phyloP scores from a whole-genome alignment of 35 echinoderm and acorn worm genomes.

The Ophiothrix spiculata region DNA sequence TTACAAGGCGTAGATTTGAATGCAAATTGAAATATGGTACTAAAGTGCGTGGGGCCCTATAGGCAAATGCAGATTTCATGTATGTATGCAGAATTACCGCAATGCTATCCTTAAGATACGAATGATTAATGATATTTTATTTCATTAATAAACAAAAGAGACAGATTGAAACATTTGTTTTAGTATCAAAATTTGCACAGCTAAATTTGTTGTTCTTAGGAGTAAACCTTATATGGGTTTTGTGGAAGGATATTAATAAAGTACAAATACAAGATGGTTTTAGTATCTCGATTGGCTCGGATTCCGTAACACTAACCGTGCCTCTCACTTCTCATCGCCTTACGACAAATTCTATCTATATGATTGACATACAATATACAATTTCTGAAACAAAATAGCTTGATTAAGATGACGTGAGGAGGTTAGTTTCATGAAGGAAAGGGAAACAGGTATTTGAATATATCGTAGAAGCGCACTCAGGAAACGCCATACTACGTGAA shows the following conservation, averaged over 20 bases:
- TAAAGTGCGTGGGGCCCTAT: background rate
- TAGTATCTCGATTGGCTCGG: background rate
- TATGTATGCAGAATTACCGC: background rate
- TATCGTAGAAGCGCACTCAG: background rate
- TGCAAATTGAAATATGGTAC: background rate
- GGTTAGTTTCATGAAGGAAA: background rate
- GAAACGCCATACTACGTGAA: background rate
- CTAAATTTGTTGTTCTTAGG: background rate
- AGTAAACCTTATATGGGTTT: background rate
- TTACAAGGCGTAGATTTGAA: too few species aligned
- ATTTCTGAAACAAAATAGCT: slow-evolving; percentile 14
- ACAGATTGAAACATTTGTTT: background rate
- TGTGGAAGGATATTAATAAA: background rate
- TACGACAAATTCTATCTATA: background rate
- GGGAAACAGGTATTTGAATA: background rate
- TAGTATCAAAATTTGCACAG: too few species aligned
- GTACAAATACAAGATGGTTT: background rate
- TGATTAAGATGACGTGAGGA: background rate
- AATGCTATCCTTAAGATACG: background rate
- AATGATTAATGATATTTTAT: slow-evolving; percentile 2
- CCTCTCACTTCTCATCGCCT: background rate
- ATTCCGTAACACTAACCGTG: background rate
- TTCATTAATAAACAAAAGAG: background rate
- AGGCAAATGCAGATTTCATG: background rate
- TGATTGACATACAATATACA: slow-evolving; percentile 9